Evolutionary conservation across 2,797 vertebrate genomes (phyloP), one percentile per base, ranked within the genome.

Genomic region (Myripristis murdjan): DNA sequence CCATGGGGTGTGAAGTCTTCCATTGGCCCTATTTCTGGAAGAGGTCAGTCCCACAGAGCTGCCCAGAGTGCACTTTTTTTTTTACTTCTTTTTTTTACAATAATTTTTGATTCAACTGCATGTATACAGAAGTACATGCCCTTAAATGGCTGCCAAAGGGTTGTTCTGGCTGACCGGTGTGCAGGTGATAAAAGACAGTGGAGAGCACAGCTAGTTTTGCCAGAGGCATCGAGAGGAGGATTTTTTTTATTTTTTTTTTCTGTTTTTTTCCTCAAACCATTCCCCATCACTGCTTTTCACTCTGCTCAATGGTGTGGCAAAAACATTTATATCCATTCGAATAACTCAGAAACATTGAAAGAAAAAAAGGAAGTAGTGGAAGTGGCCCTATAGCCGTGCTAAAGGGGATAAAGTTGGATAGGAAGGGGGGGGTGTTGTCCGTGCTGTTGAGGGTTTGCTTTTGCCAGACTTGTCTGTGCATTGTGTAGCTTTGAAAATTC

Each of bases 321-420:
- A 86, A 71, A 76, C 77, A 84, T 87, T 78, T 90, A 66, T 82
- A 75, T 67, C 77, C 77, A 60, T 82, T 73, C 8, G 43, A 86
- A 81, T 65, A 67, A 71, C 54, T 74, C 55, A 0, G 23, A 74
- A 16, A 57, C 66, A 66, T 73, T 81, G 60, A 62, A 71, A 47
- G 16, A 39, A 43, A 64, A 64, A 46, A 53, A 26, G 48, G 31
- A 63, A 16, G 47, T 67, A 44, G 60, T 39, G 64, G 63, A 66
- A 68, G 74, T 37, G 23, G 80, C 49, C 61, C 23, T 26, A 39
- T 56, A 51, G 68, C 72, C 31, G 11, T n/a, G 64, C 66, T 59
- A 39, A 69, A 70, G 31, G 46, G 46, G 67, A 65, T 70, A 31
- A 43, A 56, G 66, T 31, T 53, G 65, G 43, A 59, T 69, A 35